Evolutionary conservation across 2,888 invertebrate species (phyloP), one percentile per base, ranked within the genome.

Genomic region (Colostygia pectinataria): DNA sequence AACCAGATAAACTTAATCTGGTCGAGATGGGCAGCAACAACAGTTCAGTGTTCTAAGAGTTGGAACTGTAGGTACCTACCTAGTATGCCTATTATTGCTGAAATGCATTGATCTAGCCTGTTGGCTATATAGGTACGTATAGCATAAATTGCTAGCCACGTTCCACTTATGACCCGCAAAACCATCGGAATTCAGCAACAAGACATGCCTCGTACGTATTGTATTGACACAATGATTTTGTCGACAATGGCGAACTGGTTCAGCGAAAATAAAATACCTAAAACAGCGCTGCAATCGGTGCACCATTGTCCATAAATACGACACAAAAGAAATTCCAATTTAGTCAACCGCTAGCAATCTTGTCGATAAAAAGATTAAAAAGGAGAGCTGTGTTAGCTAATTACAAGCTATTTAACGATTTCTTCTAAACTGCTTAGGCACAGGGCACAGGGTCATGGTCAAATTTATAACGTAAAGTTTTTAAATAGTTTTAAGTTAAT

Each of bases 301-400:
- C 65, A 71, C 84, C 72, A 86, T 87, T 86, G 86, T 87, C 80
- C 83, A 71, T 82, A 77, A 83, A 80, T 74, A 74, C 71, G 70
- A 61, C 65, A 81, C 77, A 81, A 83, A 79, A 80, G 80, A 75
- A 79, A 71, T 71, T 66, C 73, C 74, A 71, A 74, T 74, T 73
- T 69, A 75, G 71, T 70, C 65, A 70, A 74, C 74, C 65, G 63
- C 63, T 40, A 41, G 68, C 66, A 67, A 66, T 70, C 59, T 61
- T 65, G 54, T 57, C 62, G 69, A 65, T 66, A 66, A 67, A 68
- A 69, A 61, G 61, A 39, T n/a, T n/a, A n/a, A n/a, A n/a, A n/a
- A n/a, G n/a, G n/a, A 61, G 57, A 64, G 61, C 53, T 57, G 55
- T 64, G 64, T 63, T 59, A 39, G 45, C 57, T 65, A 63, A 64